Conservation (phyloP, 2,797 vertebrate genomes). For the Acestrorhynchus altus region DNA sequence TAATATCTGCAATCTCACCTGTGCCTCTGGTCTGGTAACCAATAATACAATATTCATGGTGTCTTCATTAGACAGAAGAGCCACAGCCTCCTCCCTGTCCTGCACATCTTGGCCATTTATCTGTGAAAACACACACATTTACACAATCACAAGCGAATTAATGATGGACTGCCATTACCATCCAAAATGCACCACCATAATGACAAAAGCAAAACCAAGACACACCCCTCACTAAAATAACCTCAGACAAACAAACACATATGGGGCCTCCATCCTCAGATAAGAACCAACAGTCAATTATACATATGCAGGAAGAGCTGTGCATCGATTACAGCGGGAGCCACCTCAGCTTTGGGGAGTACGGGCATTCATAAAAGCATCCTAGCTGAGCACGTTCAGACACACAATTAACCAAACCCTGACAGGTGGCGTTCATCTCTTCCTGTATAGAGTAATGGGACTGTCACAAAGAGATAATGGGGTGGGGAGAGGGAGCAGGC, state of each 20-base stretch:
- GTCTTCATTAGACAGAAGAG: constrained; percentile 89
- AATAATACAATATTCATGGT: constrained; percentile 88
- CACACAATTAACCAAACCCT: constrained; percentile 96
- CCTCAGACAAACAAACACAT: constrained; percentile 22
- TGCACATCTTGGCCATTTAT: constrained; percentile 96
- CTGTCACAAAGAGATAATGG: constrained; percentile 97
- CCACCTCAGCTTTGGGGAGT: constrained; percentile 54
- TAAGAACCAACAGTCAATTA: constrained; percentile 83
- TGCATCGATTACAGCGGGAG: constrained; percentile 50
- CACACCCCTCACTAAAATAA: constrained; percentile 16
- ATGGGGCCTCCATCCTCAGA: constrained; percentile 37
- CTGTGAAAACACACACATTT: constrained; percentile 67
- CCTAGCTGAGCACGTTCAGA: constrained; percentile 84
- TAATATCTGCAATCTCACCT: constrained; percentile 75
- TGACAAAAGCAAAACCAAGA: constrained; percentile 41
- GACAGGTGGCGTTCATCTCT: constrained; percentile 99
- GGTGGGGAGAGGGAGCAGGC: constrained; percentile 62
- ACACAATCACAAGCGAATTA: constrained; percentile 38
- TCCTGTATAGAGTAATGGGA: constrained; percentile 93
- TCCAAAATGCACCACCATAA: constrained; percentile 38
- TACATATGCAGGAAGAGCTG: constrained; percentile 70
- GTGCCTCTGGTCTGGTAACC: constrained; percentile 90
- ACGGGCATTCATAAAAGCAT: constrained; percentile 81
- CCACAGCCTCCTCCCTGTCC: constrained; percentile 90
- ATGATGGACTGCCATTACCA: constrained; percentile 27